Base-by-base conservation (phyloP, 2,113 vertebrate genomes). In the Ellobius talpinus region DNA sequence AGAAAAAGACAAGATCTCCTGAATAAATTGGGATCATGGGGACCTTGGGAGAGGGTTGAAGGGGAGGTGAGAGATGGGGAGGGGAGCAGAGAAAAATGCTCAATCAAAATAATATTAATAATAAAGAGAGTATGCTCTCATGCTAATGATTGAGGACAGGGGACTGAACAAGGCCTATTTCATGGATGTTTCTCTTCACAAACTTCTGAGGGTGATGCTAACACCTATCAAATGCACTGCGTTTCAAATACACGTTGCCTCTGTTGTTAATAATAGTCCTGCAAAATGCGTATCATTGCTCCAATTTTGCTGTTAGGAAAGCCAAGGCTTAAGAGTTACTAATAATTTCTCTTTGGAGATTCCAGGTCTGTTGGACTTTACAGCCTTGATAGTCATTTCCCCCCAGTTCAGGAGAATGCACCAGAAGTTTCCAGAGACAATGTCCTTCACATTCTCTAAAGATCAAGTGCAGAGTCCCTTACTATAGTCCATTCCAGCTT, bases 191-290 rank as follows among this genome's bases (percentile, higher is more conserved):
- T 10, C 81, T 47, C 55, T 89, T 78, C 29, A 4, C 42, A 79
- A 89, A 76, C 11, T 73, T 81, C 7, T 89, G 66, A 93, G 45
- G 70, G 31, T 13, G 19, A 26, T 78, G 65, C 33, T 82, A 81
- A 61, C 16, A 66, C 24, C 52, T 89, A 77, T 72, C 50, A 87
- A n/a, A 73, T 90, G 3, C 21, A n/a, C 66, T 90, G 12, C 61
- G 4, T 92, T 12, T 92, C 68, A 58, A 61, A 23, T 73, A 45
- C 29, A n/a, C 7, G 0, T 81, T 93, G 19, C 31, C n/a, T 82
- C 23, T 84, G 78, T 91, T 74, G 85, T 68, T 92, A 95, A 55
- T 36, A 91, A n/a, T 63, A 76, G 81, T 94, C 88, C 12, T 93
- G 31, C 10, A 93, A 89, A 23, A 10, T 66, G 82, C 17, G 1